Base-by-base conservation (phyloP, 1,140 invertebrate genomes). In the Teleopsis dalmanni region DNA sequence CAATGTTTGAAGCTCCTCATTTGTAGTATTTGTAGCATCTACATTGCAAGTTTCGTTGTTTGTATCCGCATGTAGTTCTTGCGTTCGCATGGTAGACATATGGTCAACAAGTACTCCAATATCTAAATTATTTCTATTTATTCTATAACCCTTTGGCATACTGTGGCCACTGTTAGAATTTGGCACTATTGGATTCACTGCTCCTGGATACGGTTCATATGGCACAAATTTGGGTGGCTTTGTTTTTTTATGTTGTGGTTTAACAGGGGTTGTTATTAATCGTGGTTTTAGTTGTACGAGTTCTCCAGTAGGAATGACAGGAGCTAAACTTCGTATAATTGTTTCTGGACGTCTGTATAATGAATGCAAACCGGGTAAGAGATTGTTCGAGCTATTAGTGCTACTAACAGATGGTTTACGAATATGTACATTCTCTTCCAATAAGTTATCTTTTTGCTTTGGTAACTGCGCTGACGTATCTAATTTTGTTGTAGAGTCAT, bases 171-270 rank as follows among this genome's bases (percentile, higher is more conserved):
- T 45, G 22, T 23, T 19, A 8, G 21, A 75, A 47, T 75, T 58
- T 7, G 81, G 76, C 36, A 83, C 74, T 49, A 91, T 84, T 36
- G 85, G 85, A 66, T 83, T 86, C 0, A 89, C 83, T 52, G 88
- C 88, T 46, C 81, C 87, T 62, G 88, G 86, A 58, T 91, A 92
- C 0, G 90, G 90, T 60, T 93, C 90, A 58, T 87, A 91, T 1
- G 89, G 89, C 18, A 93, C 78, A 72, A 92, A 92, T 65, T 87
- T 89, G 2, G 87, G 84, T 57, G 84, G 82, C 58, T 83, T 87
- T 0, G 76, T 77, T 65, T 82, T 82, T 16, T 78, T 62, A 23
- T 62, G 57, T 21, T 59, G 57, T 4, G 52, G 51, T 25, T 55
- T 9, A 2, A 57, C 54, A 0, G 51, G 29, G 0, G 37, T 42